Base-by-base conservation (phyloP, 2,888 invertebrate genomes). In the Anoplius nigerrimus region DNA sequence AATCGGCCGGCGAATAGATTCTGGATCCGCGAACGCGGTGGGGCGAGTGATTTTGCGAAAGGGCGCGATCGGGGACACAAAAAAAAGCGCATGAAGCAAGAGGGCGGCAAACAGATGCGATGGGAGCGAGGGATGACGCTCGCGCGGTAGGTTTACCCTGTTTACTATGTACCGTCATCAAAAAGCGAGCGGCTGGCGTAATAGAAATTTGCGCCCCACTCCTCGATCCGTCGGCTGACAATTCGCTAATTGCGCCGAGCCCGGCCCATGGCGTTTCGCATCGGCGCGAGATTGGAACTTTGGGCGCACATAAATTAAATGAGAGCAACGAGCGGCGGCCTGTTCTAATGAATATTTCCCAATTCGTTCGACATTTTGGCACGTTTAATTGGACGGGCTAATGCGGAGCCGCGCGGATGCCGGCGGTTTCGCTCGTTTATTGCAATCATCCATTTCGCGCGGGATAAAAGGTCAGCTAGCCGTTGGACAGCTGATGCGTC, bases 261-360 rank as follows among this genome's bases (percentile, higher is more conserved):
- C 16, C 52, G 46, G 8, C n/a, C 22, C 42, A 34, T 13, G 34
- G 11, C n/a, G n/a, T n/a, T n/a, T 20, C 45, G 34, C 11, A 53
- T 21, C 43, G 42, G 16, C 16, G n/a, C 13, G 24, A 27, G 48
- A 48, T 63, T 42, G 52, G 20, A 43, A n/a, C 13, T 51, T 22
- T 18, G 46, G 11, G 6, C 27, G 13, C 21, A 51, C 46, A 52
- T 69, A 74, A 71, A 71, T 69, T 66, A 66, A 75, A 69, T 61
- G 55, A 66, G 53, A 66, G 68, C 62, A 61, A 67, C 59, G 27
- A 68, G 62, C 62, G 54, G 56, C 20, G 54, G 48, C 66, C 18
- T 42, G 51, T 45, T 65, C 66, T 66, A 72, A 67, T 67, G 65
- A 69, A 75, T 69, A 75, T 72, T 74, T 71, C 61, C 60, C 34